These are phyloP conservation scores for Hyposmocoma kahamanoa DNA, from an alignment of 1,140 invertebrate species.

Conservation along the genomic window DNA sequence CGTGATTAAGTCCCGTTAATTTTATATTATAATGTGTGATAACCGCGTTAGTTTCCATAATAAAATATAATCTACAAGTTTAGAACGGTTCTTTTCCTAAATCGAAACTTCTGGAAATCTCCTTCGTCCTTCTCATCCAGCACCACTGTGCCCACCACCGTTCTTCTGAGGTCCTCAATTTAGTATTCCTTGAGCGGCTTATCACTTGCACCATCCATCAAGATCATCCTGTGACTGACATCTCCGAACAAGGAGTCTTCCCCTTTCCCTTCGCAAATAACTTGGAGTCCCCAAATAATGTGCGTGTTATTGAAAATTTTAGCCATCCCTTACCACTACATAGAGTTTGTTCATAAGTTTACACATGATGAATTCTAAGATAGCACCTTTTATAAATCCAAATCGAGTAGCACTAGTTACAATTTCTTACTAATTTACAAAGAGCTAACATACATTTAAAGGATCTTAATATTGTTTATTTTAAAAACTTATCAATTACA, in stretches of 20 bases:
- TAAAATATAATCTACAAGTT: neutral
- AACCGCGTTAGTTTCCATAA: neutral
- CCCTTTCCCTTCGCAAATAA: slow-evolving; percentile 16
- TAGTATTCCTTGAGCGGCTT: neutral
- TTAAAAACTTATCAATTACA: neutral
- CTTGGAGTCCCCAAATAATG: slow-evolving; percentile 12
- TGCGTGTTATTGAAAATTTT: slow-evolving; percentile 8
- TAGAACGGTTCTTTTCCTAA: neutral
- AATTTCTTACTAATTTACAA: neutral
- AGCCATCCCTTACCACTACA: neutral
- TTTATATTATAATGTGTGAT: too few species aligned
- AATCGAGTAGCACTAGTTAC: neutral
- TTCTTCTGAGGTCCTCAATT: neutral
- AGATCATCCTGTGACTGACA: slow-evolving; percentile 20
- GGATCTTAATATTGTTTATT: neutral
- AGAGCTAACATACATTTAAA: neutral
- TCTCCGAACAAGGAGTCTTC: slow-evolving; percentile 17
- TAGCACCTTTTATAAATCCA: neutral
- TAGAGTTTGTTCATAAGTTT: neutral
- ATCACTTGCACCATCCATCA: neutral
- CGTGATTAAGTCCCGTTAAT: too few species aligned
- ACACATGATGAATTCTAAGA: neutral
- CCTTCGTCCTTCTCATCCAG: too few species aligned
- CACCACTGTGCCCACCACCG: too few species aligned
- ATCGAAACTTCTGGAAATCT: too few species aligned